Percentiles rank a stretch among this genome's conserved stretches.
Conservation (phyloP, 2,888 invertebrate species). For the Pheosia gnoma region DNA sequence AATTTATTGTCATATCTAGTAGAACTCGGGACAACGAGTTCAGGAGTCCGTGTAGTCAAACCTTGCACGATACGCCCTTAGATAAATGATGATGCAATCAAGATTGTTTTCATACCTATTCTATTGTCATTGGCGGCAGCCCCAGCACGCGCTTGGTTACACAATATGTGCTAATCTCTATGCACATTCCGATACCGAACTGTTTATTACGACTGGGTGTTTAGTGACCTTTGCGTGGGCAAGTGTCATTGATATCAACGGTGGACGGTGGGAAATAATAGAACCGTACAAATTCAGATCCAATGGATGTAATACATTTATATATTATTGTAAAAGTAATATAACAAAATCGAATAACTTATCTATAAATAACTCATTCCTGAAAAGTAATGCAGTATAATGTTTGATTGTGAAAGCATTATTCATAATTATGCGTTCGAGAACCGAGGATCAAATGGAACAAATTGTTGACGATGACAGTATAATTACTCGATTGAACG, state of each 20-base stretch:
- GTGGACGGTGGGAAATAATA: not conserved
- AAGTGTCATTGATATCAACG: conserved; percentile 23
- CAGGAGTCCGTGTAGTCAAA: too few relatives aligned
- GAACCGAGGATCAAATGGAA: too few relatives aligned
- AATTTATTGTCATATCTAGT: too few relatives aligned
- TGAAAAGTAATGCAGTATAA: too few relatives aligned
- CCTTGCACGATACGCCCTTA: not conserved
- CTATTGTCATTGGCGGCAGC: not conserved
- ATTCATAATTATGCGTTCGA: too few relatives aligned
- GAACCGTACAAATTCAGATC: not conserved
- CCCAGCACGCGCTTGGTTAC: not conserved
- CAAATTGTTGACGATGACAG: too few relatives aligned
- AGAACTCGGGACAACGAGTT: not conserved
- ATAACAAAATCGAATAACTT: too few relatives aligned
- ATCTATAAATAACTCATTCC: too few relatives aligned
- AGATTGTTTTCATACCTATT: not conserved
- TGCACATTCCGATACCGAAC: conserved; percentile 31
- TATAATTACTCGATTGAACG: too few relatives aligned
- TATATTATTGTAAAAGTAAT: too few relatives aligned
- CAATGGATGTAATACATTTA: not conserved
- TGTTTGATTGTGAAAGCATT: too few relatives aligned
- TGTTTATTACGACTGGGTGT: conserved; percentile 22
- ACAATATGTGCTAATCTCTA: conserved; percentile 36
- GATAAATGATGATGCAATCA: not conserved
- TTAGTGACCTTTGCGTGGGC: conserved; percentile 25